A percentile compares a stretch with the other conserved stretches of the same genome.
These are phyloP conservation scores for Ceratothoa steindachneri DNA, from an alignment of 2,888 invertebrate species.

Conservation along the genomic window DNA sequence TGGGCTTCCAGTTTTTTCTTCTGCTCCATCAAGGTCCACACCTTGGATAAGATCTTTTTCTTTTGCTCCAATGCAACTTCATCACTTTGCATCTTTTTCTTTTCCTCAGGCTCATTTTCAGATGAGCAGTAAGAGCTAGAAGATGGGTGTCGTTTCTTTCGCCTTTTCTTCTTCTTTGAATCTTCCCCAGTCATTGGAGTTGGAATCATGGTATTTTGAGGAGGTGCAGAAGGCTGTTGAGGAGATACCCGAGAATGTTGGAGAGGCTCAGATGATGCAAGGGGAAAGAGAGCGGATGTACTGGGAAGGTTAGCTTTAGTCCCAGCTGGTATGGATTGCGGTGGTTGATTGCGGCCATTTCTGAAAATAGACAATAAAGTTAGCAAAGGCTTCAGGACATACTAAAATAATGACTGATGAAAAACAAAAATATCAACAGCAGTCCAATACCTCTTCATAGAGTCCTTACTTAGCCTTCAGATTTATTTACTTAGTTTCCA, in stretches of 20 bases:
- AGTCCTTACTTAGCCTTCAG: slow-evolving; percentile 1
- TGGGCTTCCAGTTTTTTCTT: slow-evolving; percentile 18
- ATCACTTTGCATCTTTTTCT: not conserved
- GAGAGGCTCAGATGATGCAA: too few relatives aligned
- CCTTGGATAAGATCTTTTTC: slow-evolving; percentile 12
- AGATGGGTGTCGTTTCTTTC: not conserved
- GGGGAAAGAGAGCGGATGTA: too few relatives aligned
- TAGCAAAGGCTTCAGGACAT: too few relatives aligned
- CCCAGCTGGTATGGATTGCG: not conserved
- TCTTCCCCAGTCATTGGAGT: not conserved
- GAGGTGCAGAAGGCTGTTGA: too few relatives aligned
- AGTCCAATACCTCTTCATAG: not conserved
- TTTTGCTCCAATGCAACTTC: not conserved
- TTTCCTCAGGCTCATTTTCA: not conserved
- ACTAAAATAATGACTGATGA: not conserved
- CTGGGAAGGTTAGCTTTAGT: not conserved
- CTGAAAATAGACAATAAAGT: not conserved
- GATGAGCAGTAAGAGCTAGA: not conserved
- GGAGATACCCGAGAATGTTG: too few relatives aligned
- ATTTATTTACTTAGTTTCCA: not conserved
- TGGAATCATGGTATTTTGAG: too few relatives aligned
- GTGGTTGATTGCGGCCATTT: not conserved
- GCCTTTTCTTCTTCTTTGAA: not conserved
- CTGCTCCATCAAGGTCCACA: slow-evolving; percentile 21
- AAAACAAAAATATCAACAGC: not conserved